Conservation (phyloP, 2,797 vertebrate species). For the Spinibarbus caldwelli region DNA sequence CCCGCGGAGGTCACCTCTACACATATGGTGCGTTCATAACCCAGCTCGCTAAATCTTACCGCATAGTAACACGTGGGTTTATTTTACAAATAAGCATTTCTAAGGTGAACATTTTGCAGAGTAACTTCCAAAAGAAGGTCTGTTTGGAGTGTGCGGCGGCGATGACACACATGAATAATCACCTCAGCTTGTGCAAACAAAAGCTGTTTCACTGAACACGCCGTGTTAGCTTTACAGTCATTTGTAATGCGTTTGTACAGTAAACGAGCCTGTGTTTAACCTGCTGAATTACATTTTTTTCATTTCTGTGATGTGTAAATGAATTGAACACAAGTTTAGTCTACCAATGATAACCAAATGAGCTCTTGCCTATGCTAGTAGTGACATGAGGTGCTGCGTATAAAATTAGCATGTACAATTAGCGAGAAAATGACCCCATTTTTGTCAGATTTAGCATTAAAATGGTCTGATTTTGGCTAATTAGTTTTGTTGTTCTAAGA, state of each 20-base stretch:
- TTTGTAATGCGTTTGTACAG: neutral
- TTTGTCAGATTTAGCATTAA: neutral
- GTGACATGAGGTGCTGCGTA: neutral
- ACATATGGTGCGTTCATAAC: conserved; percentile 60
- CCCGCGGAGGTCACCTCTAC: conserved; percentile 61
- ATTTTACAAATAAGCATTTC: conserved; percentile 29
- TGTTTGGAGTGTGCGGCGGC: neutral
- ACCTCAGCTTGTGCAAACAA: conserved; percentile 10
- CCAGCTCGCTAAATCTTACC: conserved; percentile 28
- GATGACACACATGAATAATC: conserved; percentile 9
- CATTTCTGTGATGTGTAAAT: neutral
- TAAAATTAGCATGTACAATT: neutral
- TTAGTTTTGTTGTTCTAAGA: neutral
- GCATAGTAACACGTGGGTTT: neutral
- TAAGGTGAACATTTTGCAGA: neutral
- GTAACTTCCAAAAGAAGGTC: neutral
- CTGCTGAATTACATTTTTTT: neutral
- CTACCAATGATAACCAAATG: neutral
- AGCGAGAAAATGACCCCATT: neutral
- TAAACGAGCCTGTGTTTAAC: neutral
- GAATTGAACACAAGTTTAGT: neutral
- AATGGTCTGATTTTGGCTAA: neutral
- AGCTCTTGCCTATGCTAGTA: neutral
- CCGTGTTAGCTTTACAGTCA: neutral
- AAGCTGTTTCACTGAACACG: conserved; percentile 5